phyloP scores from a whole-genome alignment of 2,888 invertebrate species.

The Plebejus melissa region DNA sequence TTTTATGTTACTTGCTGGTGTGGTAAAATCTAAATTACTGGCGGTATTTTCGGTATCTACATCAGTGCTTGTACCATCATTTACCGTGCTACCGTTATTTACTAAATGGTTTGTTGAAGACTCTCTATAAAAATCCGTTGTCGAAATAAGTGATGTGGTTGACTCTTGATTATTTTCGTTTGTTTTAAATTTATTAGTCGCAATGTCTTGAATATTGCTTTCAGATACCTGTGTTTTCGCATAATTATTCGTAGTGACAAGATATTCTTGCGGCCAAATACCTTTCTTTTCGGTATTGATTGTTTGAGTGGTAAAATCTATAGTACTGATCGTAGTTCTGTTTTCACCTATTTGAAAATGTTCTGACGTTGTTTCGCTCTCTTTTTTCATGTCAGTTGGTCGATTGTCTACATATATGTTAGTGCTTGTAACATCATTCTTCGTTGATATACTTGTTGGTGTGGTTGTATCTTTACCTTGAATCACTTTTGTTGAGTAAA shows the following conservation, averaged over 20 bases:
- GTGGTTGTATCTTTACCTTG: not conserved
- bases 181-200: too few relatives aligned
- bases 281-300: not conserved
- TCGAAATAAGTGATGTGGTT: not conserved
- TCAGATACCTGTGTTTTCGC: too few relatives aligned
- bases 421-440: not conserved
- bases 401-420: not conserved
- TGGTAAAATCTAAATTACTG: not conserved
- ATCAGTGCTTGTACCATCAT: not conserved
- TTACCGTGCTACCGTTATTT: not conserved
- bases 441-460: not conserved
- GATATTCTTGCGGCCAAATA: too few relatives aligned
- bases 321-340: not conserved
- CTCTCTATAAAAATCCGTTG: not conserved
- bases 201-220: too few relatives aligned
- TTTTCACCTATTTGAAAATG: not conserved
- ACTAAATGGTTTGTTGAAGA: not conserved
- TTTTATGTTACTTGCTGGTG: not conserved
- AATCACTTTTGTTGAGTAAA: not conserved
- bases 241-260: too few relatives aligned
- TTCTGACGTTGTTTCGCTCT: not conserved
- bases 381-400: not conserved
- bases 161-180: not conserved
- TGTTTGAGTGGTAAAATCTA: not conserved
- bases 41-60: not conserved